Evolutionary conservation across 2,113 vertebrate genomes (phyloP), one percentile per base, ranked within the genome.

Genomic region (Centropristis striata): DNA sequence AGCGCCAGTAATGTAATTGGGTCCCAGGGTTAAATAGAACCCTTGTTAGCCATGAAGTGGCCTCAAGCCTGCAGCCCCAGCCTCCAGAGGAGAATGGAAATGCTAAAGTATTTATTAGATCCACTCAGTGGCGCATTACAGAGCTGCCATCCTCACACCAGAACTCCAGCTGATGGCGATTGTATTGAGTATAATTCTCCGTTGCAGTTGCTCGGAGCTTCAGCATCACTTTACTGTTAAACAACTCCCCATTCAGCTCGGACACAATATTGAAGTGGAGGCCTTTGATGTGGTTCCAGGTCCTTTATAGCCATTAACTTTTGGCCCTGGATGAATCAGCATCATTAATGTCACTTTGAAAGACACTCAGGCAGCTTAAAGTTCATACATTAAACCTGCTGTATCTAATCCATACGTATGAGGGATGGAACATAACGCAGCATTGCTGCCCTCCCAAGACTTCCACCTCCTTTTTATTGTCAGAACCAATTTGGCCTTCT

Each of bases 21-120:
- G 74, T 86, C 74, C 49, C 55, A 37, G 76, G 49, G 74, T 88
- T 83, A 80, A 86, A 81, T 84, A 75, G 55, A 81, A 79, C 78
- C 76, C 66, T 65, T 51, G 44, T 83, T 87, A 78, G 67, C 82
- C 68, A 55, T 75, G 65, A 71, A 64, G 50, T 47, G 75, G 49
- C 64, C 63, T 41, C 57, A 46, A 86, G 71, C 16, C 44, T 75
- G 73, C 57, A 83, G 69, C 46, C 25, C 37, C n/a, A 37, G 44
- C 46, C 54, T 60, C 50, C 25, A 44, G 54, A 57, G 21, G n/a
- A 44, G 65, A 84, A 55, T 39, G 8, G 50, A 57, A 65, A 72
- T 20, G 25, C 46, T 60, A 51, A 42, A 51, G 50, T 81, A 84
- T 84, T 37, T 69, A 76, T 54, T 46, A 36, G 37, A 73, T 36